Conservation (phyloP, 2,888 invertebrate genomes). For the Actias luna region DNA sequence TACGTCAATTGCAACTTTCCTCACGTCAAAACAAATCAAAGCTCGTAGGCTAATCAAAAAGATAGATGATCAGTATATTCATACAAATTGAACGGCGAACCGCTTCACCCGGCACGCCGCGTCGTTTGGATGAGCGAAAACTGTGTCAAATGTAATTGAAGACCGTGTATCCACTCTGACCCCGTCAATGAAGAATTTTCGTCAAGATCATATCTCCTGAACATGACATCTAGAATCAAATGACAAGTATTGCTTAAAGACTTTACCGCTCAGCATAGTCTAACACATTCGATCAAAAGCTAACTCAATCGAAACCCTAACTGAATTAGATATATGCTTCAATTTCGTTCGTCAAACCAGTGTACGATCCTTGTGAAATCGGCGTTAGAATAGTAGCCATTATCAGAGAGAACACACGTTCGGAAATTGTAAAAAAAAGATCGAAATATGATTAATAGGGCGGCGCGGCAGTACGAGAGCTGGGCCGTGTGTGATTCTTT, state of each 20-base stretch:
- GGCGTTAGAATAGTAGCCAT: slow-evolving; percentile 71
- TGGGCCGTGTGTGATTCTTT: slow-evolving; percentile 76
- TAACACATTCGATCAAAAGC: slow-evolving; percentile 29
- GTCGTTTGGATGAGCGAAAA: slow-evolving; percentile 29
- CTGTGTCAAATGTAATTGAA: slow-evolving; percentile 76
- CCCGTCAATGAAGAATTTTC: slow-evolving; percentile 72
- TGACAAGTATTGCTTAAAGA: slow-evolving; percentile 74
- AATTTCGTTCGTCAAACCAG: slow-evolving; percentile 24
- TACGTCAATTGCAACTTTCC: slow-evolving; percentile 30
- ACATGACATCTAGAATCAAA: slow-evolving; percentile 78
- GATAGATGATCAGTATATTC: slow-evolving; percentile 55
- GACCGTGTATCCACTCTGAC: slow-evolving; percentile 69
- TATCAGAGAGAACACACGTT: slow-evolving; percentile 75
- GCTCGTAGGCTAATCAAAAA: slow-evolving; percentile 47
- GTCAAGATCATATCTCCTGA: slow-evolving; percentile 70
- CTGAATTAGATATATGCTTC: slow-evolving; percentile 21
- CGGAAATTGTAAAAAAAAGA: slow-evolving; percentile 73
- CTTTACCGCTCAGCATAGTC: slow-evolving; percentile 49
- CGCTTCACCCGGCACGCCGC: slow-evolving; percentile 31
- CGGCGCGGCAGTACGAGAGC: slow-evolving; percentile 60
- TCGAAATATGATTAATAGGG: slow-evolving; percentile 80
- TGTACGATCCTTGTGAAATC: slow-evolving; percentile 43
- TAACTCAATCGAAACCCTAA: slow-evolving; percentile 33
- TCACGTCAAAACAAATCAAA: slow-evolving; percentile 48
- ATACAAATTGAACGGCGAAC: slow-evolving; percentile 46